phyloP scores from a whole-genome alignment of 2,113 vertebrate genomes.

The Australoheros scitulus region DNA sequence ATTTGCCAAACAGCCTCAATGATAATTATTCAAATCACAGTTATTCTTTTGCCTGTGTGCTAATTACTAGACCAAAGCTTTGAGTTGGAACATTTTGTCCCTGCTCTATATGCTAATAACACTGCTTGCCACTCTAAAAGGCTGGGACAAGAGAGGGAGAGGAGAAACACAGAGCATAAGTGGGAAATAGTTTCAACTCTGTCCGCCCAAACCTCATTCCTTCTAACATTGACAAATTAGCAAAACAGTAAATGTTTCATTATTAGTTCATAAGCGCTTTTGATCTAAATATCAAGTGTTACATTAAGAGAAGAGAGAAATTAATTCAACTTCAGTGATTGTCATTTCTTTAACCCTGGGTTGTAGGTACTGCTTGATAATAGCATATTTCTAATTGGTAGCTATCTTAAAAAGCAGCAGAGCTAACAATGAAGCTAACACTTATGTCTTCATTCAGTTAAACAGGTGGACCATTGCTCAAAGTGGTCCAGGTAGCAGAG shows the following conservation, averaged over 20 bases:
- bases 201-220: conserved; percentile 38
- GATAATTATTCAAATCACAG: conserved; percentile 76
- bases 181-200: conserved; percentile 41
- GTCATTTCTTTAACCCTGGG: neutral
- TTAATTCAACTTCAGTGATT: conserved; percentile 9
- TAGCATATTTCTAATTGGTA: neutral
- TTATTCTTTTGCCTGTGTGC: conserved; percentile 69
- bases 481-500: no score
- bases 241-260: conserved; percentile 56
- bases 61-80: conserved; percentile 78
- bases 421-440: neutral
- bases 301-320: conserved; percentile 2
- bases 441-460: no score
- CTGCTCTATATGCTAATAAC: conserved; percentile 78
- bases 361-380: conserved; percentile 16
- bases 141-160: conserved; percentile 43
- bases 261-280: conserved; percentile 29
- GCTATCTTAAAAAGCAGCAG: neutral
- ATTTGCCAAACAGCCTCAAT: conserved; percentile 54
- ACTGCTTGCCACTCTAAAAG: conserved; percentile 57
- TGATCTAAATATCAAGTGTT: conserved; percentile 47
- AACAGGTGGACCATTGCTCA: no score
- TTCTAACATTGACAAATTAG: conserved; percentile 46
- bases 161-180: conserved; percentile 40
- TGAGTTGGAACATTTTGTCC: conserved; percentile 63